Evolutionary conservation across 2,113 vertebrate genomes (phyloP), one percentile per base, ranked within the genome.

Genomic region (Toxotes jaculatrix): DNA sequence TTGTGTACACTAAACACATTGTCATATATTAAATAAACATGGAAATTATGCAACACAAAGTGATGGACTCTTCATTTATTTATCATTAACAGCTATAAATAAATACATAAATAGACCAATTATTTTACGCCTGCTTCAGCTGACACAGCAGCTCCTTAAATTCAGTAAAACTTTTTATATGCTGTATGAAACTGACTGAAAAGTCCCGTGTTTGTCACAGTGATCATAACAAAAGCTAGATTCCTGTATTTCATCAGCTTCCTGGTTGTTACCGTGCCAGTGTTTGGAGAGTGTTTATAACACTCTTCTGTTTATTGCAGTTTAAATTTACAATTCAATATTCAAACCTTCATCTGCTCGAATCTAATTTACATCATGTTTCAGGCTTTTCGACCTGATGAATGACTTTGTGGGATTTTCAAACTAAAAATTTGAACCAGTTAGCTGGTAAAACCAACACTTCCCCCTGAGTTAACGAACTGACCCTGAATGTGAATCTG

Each of bases 11-110:
- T 93, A 94, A 94, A 95, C 94, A 95, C 95, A 94, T 95, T 96
- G 96, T 98, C 94, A 90, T 88, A 96, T 96, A 95, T 92, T 88
- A 97, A 99, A 98, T 98, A 97, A 98, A 98, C 87, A 95, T 97
- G 95, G 92, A 95, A 96, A 94, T 96, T 95, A 95, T 92, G 95
- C 96, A 97, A 93, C 94, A 93, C 91, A 80, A 89, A 63, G 60
- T 38, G 31, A 72, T 11, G 8, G 70, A 38, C 51, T 88, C 36
- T 1, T 74, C 31, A 56, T 42, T 56, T 59, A 27, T 27, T 27
- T 27, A 27, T 27, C 27, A 27, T 27, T 27, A 27, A 7, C 5
- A 66, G 10, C 7, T 4, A 40, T 47, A 51, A 40, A 32, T 42
- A 31, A 64, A 63, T 31, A 12, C 23, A 40, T 74, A 13, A 47